These are phyloP conservation scores for Columba guinea DNA, from an alignment of 2,797 vertebrate genomes.

Conservation along the genomic window DNA sequence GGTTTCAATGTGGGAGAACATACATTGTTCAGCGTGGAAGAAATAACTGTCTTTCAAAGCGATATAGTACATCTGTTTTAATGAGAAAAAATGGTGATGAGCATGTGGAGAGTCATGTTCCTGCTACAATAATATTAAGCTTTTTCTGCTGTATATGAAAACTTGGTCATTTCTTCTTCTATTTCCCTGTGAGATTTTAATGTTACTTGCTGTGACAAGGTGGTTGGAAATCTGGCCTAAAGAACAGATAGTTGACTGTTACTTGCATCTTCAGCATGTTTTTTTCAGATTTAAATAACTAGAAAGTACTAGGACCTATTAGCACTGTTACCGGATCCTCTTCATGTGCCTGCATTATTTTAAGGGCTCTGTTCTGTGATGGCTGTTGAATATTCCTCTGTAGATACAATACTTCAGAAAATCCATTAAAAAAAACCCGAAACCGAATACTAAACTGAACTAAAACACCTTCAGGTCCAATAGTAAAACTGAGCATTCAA, in stretches of 20 bases:
- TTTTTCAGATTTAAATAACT: neutral
- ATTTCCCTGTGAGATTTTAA: neutral
- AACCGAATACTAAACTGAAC: rapidly evolving
- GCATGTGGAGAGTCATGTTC: neutral
- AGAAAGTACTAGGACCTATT: neutral
- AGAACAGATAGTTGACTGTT: neutral
- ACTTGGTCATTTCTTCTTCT: neutral
- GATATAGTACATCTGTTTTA: neutral
- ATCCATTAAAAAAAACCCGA: neutral
- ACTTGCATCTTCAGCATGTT: neutral
- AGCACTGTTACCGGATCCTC: neutral
- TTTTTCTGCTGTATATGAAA: neutral
- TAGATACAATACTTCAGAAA: neutral
- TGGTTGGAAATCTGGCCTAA: neutral
- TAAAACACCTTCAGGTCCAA: neutral
- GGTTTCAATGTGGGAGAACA: neutral
- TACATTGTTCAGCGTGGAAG: neutral
- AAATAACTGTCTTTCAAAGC: neutral
- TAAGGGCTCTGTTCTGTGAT: neutral
- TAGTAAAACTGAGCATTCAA: neutral
- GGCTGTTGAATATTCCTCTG: neutral
- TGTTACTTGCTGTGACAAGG: neutral
- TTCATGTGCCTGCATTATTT: neutral
- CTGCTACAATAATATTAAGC: neutral
- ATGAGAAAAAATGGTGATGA: neutral